A percentile compares a stretch with the other conserved stretches of the same genome.
Evolutionary conservation across 2,888 invertebrate genomes (phyloP).

Genomic region (Entomobrya proxima): DNA sequence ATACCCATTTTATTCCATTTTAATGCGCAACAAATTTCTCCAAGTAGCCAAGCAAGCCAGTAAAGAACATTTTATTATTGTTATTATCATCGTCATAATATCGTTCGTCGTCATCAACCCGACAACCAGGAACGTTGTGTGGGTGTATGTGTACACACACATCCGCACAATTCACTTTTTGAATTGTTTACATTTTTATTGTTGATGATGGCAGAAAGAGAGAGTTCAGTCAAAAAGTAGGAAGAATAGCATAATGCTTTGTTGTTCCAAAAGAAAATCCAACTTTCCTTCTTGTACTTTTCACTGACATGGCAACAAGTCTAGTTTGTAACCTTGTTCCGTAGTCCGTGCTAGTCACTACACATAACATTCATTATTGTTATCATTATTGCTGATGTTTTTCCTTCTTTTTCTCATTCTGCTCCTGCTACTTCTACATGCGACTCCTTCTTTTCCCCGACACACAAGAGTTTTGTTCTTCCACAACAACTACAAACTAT

Average conservation of each 20-base stretch:
- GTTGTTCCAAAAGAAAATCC: conserved; percentile 19
- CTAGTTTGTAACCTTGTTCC: conserved; percentile 33
- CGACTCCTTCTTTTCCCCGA: neutral
- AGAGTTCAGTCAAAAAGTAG: neutral
- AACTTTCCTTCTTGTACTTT: neutral
- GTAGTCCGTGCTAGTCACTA: conserved; percentile 10
- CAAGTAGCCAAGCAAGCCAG: neutral
- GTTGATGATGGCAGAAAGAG: neutral
- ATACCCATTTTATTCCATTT: neutral
- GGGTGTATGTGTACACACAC: neutral
- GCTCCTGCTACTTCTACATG: neutral
- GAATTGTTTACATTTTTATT: conserved; percentile 39
- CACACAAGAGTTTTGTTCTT: neutral
- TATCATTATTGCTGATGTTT: conserved; percentile 55
- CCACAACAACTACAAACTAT: neutral
- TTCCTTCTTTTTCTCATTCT: neutral
- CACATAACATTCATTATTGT: conserved; percentile 52
- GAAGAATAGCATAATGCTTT: neutral
- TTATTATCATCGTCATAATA: conserved; percentile 18
- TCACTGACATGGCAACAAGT: conserved; percentile 54
- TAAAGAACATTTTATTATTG: conserved; percentile 15
- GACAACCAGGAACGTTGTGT: neutral
- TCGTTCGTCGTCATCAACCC: conserved; percentile 24
- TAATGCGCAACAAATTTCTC: neutral
- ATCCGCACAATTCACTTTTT: neutral